Percentiles rank a stretch among this genome's conserved stretches.
Conservation (phyloP, 1,140 invertebrate genomes). For the Procambarus clarkii region DNA sequence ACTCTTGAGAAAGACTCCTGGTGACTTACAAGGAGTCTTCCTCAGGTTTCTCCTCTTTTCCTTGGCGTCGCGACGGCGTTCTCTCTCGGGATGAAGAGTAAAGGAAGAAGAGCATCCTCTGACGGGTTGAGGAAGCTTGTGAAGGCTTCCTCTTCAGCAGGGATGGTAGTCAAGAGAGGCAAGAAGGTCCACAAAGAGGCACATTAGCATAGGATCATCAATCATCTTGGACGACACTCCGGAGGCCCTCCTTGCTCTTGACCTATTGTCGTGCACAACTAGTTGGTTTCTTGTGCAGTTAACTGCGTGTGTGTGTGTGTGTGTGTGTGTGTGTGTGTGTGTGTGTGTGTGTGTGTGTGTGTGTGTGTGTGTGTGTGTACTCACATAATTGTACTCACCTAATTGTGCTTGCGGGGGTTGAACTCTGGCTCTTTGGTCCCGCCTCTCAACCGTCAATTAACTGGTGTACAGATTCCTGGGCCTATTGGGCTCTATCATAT, state of each 20-base stretch:
- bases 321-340: background rate
- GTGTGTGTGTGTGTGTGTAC: background rate
- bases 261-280: background rate
- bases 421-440: too few relatives aligned
- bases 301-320: background rate
- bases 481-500: too few relatives aligned
- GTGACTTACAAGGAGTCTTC: too few relatives aligned
- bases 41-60: background rate
- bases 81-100: too few relatives aligned
- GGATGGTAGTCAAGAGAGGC: background rate
- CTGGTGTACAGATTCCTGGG: too few relatives aligned
- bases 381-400: too few relatives aligned
- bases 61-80: background rate
- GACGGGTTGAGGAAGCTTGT: too few relatives aligned
- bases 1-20: too few relatives aligned
- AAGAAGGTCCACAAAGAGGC: background rate
- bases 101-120: too few relatives aligned
- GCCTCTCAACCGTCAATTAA: too few relatives aligned
- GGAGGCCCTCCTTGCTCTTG: background rate
- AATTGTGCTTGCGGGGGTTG: too few relatives aligned
- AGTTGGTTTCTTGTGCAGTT: background rate
- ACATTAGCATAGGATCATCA: slow-evolving; percentile 11
- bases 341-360: background rate
- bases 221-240: background rate
- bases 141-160: background rate